These are phyloP conservation scores for Alauda arvensis DNA, from an alignment of 2,797 vertebrate genomes.

Conservation along the genomic window DNA sequence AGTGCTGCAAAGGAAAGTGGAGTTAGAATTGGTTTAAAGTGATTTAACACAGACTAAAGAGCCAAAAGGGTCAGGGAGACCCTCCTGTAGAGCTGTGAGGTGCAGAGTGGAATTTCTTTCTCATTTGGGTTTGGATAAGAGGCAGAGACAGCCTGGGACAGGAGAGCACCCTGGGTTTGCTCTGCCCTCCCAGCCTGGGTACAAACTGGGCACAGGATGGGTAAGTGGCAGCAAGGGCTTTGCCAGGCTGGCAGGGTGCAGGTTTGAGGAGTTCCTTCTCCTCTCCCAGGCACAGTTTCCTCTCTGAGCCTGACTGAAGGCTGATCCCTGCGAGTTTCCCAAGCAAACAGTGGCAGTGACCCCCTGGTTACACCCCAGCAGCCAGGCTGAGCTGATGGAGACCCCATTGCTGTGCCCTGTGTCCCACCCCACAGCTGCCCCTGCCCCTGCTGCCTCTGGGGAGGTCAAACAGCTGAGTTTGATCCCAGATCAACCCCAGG, in stretches of 20 bases:
- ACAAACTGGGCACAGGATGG: accelerated
- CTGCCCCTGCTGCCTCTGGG: background rate
- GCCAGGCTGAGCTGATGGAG: background rate
- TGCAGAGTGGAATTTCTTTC: background rate
- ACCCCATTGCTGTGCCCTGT: background rate
- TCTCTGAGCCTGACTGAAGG: background rate
- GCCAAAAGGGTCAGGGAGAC: background rate
- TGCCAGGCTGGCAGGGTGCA: background rate
- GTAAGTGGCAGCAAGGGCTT: background rate
- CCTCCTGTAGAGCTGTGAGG: background rate
- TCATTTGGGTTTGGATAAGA: background rate
- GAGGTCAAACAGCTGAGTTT: background rate
- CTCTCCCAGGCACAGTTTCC: background rate
- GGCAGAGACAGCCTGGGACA: background rate
- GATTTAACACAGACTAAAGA: background rate
- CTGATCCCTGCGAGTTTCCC: background rate
- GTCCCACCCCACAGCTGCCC: background rate
- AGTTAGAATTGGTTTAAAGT: background rate
- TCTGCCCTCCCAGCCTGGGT: background rate
- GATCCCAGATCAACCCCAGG: background rate
- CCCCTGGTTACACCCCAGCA: background rate
- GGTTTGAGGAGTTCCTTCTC: background rate
- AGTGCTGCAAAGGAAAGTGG: background rate
- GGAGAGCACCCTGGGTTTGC: background rate
- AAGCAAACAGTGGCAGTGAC: background rate